Percentiles rank a stretch among this genome's conserved stretches.
Conservation (phyloP, 2,888 invertebrate species). For the Drosophila seclusa region DNA sequence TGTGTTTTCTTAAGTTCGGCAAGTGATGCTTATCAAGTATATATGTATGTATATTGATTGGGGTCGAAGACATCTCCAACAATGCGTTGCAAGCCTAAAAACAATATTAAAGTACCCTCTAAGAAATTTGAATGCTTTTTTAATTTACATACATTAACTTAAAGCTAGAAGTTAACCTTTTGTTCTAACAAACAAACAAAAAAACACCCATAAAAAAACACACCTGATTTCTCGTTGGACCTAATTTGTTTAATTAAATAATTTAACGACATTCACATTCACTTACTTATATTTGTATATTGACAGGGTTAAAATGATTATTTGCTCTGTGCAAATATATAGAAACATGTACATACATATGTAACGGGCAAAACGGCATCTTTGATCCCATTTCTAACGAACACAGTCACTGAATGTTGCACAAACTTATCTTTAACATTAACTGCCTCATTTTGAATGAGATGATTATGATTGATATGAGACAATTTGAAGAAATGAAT, state of each 20-base stretch:
- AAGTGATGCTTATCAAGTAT: neutral
- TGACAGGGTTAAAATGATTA: neutral
- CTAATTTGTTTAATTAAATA: neutral
- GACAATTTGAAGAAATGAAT: constrained; percentile 1
- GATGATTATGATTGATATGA: constrained; percentile 1
- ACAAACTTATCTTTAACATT: neutral
- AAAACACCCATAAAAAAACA: neutral
- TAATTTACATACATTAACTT: neutral
- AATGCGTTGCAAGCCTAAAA: neutral
- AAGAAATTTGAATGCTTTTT: too few relatives aligned
- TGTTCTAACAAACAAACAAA: neutral
- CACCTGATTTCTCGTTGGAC: neutral
- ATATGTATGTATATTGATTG: neutral
- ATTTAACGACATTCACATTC: neutral
- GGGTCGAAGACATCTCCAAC: neutral
- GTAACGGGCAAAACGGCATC: neutral
- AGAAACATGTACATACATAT: neutral
- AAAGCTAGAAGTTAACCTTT: neutral
- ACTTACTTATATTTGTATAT: neutral
- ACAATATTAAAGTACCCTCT: neutral
- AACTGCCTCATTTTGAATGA: neutral
- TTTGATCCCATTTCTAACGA: neutral
- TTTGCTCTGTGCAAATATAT: neutral
- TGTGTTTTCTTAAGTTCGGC: neutral
- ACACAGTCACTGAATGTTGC: neutral